A percentile compares a stretch with the other conserved stretches of the same genome.
phyloP scores from a whole-genome alignment of 2,888 invertebrate species.

The Nematopogon swammerdamellus region DNA sequence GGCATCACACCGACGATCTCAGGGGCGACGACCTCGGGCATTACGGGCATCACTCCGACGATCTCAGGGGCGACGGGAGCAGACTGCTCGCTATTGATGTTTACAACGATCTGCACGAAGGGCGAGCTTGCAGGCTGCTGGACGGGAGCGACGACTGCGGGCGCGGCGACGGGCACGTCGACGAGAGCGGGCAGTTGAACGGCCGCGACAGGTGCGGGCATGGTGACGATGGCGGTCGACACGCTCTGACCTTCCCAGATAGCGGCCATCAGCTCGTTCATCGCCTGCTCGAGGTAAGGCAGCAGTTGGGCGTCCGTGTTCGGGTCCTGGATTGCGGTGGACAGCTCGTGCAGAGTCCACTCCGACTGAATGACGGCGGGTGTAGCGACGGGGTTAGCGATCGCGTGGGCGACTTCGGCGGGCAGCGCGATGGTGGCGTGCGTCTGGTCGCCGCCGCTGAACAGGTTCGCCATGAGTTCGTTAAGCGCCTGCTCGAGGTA shows the following conservation, averaged over 20 bases:
- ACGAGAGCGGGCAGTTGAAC: conserved; percentile 17
- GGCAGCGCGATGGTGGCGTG: too few relatives aligned
- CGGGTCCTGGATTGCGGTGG: conserved; percentile 23
- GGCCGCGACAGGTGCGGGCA: conserved; percentile 22
- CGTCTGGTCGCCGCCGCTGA: too few relatives aligned
- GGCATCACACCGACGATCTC: conserved; percentile 10
- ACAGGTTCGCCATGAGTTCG: too few relatives aligned
- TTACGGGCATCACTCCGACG: neutral
- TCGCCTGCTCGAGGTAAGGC: conserved; percentile 3
- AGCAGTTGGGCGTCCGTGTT: conserved; percentile 17
- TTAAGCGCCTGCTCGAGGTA: too few relatives aligned
- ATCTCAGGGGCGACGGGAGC: neutral
- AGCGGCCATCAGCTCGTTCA: conserved; percentile 1
- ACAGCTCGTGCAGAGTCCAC: conserved; percentile 24
- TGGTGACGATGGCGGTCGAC: conserved; percentile 16
- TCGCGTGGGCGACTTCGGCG: too few relatives aligned
- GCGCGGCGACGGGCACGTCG: conserved; percentile 7
- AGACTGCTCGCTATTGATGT: conserved; percentile 15
- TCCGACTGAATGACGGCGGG: too few relatives aligned
- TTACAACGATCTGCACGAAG: conserved; percentile 28
- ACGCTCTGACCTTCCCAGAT: conserved; percentile 13
- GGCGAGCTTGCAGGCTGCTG: conserved; percentile 21
- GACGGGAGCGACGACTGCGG: conserved; percentile 2
- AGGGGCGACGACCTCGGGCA: conserved; percentile 4
- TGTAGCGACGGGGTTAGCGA: too few relatives aligned